Evolutionary conservation across 2,888 invertebrate species (phyloP).

Genomic region (Cheilosia variabilis): DNA sequence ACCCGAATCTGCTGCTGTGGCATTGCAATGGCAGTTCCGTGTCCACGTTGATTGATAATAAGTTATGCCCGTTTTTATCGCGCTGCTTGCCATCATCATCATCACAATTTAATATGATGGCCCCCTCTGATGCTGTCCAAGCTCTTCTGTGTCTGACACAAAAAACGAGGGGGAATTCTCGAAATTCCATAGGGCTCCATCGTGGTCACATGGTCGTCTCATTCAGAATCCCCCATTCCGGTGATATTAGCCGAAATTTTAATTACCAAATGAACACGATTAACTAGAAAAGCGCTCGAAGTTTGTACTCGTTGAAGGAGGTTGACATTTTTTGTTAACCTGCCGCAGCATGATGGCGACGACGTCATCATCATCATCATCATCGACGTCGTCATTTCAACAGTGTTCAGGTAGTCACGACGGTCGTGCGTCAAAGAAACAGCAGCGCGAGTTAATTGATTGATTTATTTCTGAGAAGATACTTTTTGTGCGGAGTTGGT

Average conservation of each 20-base stretch:
- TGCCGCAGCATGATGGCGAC: constrained; percentile 49
- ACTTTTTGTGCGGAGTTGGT: constrained; percentile 57
- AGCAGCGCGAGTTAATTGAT: constrained; percentile 82
- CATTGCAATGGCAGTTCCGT: constrained; percentile 72
- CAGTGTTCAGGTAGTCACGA: constrained; percentile 53
- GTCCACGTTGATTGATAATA: constrained; percentile 79
- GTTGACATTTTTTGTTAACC: constrained; percentile 60
- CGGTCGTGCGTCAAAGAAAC: constrained; percentile 71
- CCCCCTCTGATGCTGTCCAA: constrained; percentile 59
- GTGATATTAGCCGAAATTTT: constrained; percentile 83
- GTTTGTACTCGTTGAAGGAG: constrained; percentile 32
- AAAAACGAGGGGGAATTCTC: constrained; percentile 51
- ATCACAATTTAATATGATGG: constrained; percentile 74
- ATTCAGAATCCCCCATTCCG: constrained; percentile 66
- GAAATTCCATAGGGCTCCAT: constrained; percentile 72
- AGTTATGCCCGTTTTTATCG: constrained; percentile 79
- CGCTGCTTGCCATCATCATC: constrained; percentile 49
- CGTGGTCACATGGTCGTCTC: constrained; percentile 61
- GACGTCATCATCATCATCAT: constrained; percentile 60
- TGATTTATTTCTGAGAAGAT: constrained; percentile 82
- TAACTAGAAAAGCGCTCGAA: constrained; percentile 65
- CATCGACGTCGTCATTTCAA: constrained; percentile 36
- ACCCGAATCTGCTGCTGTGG: constrained; percentile 58
- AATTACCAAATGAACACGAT: constrained; percentile 79
- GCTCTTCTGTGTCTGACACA: neutral